Evolutionary conservation across 1,140 invertebrate species (phyloP).

Genomic region (Eriosoma lanigerum): DNA sequence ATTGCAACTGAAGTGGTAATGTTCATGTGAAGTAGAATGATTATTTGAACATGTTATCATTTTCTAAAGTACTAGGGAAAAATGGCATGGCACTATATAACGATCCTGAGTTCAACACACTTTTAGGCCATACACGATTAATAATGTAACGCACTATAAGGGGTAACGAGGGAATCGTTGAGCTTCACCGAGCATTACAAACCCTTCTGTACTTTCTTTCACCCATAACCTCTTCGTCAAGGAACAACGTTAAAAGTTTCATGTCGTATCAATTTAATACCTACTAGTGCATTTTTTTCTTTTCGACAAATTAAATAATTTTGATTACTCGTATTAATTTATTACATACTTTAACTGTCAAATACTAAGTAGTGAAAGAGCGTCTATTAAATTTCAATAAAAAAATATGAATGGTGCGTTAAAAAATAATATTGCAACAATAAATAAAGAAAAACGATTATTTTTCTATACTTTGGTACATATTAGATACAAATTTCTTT

Average conservation of each 20-base stretch:
- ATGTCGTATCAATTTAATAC: conserved; percentile 26
- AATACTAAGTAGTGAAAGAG: background rate
- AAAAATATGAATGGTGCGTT: too few relatives aligned
- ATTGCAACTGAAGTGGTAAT: background rate
- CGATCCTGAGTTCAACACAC: background rate
- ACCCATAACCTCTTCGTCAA: too few relatives aligned
- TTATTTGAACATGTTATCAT: conserved; percentile 32
- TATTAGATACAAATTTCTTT: too few relatives aligned
- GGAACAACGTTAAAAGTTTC: background rate
- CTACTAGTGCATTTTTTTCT: conserved; percentile 14
- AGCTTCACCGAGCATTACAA: conserved; percentile 7
- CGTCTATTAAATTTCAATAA: too few relatives aligned
- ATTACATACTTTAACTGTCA: background rate
- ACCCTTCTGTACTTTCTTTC: background rate
- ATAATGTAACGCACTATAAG: background rate
- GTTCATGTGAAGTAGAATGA: conserved; percentile 7
- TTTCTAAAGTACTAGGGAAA: conserved; percentile 32
- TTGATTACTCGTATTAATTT: conserved; percentile 9
- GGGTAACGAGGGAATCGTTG: background rate
- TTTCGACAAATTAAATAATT: conserved; percentile 5
- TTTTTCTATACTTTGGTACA: too few relatives aligned
- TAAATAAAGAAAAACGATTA: background rate
- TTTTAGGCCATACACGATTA: conserved; percentile 23
- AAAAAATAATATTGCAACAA: background rate
- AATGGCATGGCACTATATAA: conserved; percentile 46